These are phyloP conservation scores for Podotricha telesiphe DNA, from an alignment of 2,888 invertebrate genomes.

Conservation along the genomic window DNA sequence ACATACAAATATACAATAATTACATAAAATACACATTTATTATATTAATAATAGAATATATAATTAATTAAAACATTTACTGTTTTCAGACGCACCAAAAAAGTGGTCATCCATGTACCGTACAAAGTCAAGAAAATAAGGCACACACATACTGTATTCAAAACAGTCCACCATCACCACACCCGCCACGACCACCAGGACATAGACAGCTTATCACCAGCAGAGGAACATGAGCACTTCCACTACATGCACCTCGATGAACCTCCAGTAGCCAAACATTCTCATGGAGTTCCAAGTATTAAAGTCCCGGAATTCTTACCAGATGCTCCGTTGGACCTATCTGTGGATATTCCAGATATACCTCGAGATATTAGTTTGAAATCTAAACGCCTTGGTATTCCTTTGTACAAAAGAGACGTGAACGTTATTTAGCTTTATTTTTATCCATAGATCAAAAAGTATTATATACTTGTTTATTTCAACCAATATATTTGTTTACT, in stretches of 20 bases:
- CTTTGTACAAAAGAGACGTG: constrained; percentile 56
- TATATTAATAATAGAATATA: no score
- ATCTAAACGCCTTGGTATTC: constrained; percentile 58
- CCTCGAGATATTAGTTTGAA: constrained; percentile 57
- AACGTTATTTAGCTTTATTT: background rate
- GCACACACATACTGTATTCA: constrained; percentile 89
- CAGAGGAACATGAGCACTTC: constrained; percentile 78
- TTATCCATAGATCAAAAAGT: background rate
- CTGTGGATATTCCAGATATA: constrained; percentile 57
- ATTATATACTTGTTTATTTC: background rate
- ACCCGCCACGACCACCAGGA: constrained; percentile 62
- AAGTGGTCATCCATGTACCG: constrained; percentile 87
- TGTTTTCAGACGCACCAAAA: constrained; percentile 81
- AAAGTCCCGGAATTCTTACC: constrained; percentile 73
- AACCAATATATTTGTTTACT: background rate
- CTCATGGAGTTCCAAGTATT: constrained; percentile 51
- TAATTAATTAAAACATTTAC: no score
- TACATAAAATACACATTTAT: no score
- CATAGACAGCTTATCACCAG: constrained; percentile 52
- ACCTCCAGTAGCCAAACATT: constrained; percentile 60
- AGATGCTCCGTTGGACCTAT: constrained; percentile 62
- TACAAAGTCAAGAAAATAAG: constrained; percentile 87
- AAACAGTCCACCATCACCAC: constrained; percentile 85
- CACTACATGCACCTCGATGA: constrained; percentile 76
- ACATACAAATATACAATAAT: background rate